Evolutionary conservation across 2,797 vertebrate species (phyloP).

Genomic region (Margarornis squamiger): DNA sequence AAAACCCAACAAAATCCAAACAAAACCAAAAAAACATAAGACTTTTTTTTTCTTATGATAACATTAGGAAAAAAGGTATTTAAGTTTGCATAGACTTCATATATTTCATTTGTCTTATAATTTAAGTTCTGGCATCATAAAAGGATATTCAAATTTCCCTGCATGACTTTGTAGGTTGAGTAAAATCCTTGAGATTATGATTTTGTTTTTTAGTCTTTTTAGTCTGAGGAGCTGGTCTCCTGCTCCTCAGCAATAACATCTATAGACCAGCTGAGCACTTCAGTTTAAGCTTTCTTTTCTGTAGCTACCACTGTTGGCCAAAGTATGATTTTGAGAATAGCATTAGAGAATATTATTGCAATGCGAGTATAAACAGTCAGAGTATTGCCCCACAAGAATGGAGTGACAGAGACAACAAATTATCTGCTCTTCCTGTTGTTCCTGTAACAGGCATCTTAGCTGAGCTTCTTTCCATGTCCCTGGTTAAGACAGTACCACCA

Average conservation of each 20-base stretch:
- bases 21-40: neutral
- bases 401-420: neutral
- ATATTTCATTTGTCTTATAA: neutral
- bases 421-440: neutral
- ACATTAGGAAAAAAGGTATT: neutral
- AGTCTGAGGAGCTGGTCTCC: neutral
- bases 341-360: neutral
- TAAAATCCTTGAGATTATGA: neutral
- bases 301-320: neutral
- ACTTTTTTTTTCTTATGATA: neutral
- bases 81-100: neutral
- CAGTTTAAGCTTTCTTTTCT: neutral
- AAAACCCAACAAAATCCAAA: neutral
- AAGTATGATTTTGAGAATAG: neutral
- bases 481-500: slow-evolving; percentile 24
- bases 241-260: neutral
- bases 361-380: neutral
- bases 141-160: neutral
- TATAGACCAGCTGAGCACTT: neutral
- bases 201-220: neutral
- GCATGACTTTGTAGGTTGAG: neutral
- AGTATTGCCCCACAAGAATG: neutral
- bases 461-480: neutral
- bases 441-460: neutral
- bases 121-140: neutral